Evolutionary conservation across 2,797 vertebrate species (phyloP).

Genomic region (Orestias chungarensis): DNA sequence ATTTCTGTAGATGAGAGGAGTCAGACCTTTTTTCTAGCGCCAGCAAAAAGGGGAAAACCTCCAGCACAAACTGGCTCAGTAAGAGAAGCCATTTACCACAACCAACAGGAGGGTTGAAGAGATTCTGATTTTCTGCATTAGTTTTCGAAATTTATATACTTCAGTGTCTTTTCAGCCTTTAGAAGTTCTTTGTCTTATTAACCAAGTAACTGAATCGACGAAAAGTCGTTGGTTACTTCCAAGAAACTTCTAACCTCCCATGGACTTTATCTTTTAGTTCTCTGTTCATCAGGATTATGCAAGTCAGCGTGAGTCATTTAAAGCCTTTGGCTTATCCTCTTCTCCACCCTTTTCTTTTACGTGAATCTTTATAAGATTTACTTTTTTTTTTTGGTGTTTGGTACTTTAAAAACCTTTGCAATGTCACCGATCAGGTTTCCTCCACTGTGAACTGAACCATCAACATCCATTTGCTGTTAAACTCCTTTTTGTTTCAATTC

Average conservation of each 20-base stretch:
- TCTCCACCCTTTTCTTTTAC: background rate
- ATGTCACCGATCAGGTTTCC: background rate
- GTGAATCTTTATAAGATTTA: background rate
- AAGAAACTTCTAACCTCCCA: background rate
- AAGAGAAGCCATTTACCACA: no score
- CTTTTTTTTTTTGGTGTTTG: background rate
- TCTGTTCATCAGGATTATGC: background rate
- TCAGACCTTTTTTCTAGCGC: no score
- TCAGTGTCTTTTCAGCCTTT: no score
- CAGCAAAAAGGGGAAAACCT: no score
- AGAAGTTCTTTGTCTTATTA: no score
- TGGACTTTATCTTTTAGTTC: background rate
- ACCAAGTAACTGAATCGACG: no score
- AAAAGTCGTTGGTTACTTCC: no score
- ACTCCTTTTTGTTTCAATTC: background rate
- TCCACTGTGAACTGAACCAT: background rate
- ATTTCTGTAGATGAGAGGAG: no score
- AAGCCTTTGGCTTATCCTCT: background rate
- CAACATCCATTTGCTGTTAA: background rate
- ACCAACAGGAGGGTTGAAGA: no score
- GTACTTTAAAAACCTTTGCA: conserved; percentile 3
- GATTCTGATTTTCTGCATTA: no score
- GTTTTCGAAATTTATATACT: no score
- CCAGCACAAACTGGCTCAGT: no score
- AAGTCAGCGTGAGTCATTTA: background rate